Evolutionary conservation across 2,797 vertebrate genomes (phyloP).

Genomic region (Cryptoprocta ferox): DNA sequence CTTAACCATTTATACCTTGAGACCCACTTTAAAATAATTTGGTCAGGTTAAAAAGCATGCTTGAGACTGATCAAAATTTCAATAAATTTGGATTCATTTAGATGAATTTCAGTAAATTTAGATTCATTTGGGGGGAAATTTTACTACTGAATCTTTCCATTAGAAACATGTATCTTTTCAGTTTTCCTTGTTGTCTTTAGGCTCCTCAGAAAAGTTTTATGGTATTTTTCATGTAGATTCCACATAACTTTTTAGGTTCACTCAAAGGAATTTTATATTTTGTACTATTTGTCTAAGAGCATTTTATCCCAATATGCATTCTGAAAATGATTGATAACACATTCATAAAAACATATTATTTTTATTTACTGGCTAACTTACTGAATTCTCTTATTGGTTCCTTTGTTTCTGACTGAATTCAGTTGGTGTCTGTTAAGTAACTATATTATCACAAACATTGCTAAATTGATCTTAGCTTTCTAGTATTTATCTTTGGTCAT

Average conservation of each 20-base stretch:
- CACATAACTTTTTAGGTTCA: background rate
- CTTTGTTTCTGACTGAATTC: background rate
- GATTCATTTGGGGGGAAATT: background rate
- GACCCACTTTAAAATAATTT: conserved; percentile 7
- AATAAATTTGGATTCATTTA: background rate
- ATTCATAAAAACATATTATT: background rate
- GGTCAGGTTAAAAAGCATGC: background rate
- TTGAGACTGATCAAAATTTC: background rate
- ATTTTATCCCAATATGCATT: background rate
- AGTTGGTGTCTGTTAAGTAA: background rate
- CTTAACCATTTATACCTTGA: background rate
- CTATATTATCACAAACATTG: background rate
- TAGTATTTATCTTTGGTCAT: background rate
- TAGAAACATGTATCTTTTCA: background rate
- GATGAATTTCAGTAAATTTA: background rate
- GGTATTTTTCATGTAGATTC: background rate
- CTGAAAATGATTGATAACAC: background rate
- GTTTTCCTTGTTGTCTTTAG: background rate
- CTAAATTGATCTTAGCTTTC: conserved; percentile 28
- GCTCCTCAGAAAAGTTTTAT: background rate
- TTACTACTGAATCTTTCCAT: background rate
- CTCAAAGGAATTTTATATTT: background rate
- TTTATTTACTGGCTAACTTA: background rate
- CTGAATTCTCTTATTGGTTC: background rate
- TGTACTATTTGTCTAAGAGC: background rate